phyloP scores from a whole-genome alignment of 1,140 invertebrate species.

The Formica exsecta region DNA sequence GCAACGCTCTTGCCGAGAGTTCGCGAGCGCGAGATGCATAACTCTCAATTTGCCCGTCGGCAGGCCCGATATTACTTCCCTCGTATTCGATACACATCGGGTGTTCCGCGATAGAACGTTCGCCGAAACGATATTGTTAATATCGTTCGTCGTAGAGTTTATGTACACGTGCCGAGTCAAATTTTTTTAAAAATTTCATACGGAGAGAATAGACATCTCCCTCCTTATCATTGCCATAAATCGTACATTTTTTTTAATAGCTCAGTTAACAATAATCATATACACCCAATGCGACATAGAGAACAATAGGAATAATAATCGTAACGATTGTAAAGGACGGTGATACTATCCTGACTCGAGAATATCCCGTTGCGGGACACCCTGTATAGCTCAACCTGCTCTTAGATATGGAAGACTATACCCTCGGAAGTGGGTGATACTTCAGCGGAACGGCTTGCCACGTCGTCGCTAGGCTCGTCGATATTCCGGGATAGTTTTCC shows the following conservation, averaged over 20 bases:
- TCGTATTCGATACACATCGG: conserved; percentile 60
- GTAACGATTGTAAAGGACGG: not conserved
- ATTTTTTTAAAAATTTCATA: not conserved
- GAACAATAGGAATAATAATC: conserved; percentile 4
- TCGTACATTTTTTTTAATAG: not conserved
- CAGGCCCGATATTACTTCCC: conserved; percentile 66
- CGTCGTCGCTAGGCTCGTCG: conserved; percentile 66
- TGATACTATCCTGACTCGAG: not conserved
- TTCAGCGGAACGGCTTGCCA: conserved; percentile 59
- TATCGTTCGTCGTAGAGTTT: not conserved
- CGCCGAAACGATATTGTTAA: not conserved
- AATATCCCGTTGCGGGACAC: conserved; percentile 47
- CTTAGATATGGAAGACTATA: conserved; percentile 66
- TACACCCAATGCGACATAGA: not conserved
- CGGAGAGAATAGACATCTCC: not conserved
- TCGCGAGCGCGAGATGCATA: conserved; percentile 69
- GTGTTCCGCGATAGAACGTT: conserved; percentile 35
- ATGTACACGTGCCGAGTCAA: not conserved
- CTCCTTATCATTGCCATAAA: not conserved
- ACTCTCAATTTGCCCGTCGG: conserved; percentile 72
- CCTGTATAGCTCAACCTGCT: conserved; percentile 46
- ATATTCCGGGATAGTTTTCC: conserved; percentile 64
- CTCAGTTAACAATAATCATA: not conserved
- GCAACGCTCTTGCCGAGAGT: conserved; percentile 33
- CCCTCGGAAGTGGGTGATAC: conserved; percentile 45